Evolutionary conservation across 2,113 vertebrate genomes (phyloP).

Genomic region (Dipodomys stephensi): DNA sequence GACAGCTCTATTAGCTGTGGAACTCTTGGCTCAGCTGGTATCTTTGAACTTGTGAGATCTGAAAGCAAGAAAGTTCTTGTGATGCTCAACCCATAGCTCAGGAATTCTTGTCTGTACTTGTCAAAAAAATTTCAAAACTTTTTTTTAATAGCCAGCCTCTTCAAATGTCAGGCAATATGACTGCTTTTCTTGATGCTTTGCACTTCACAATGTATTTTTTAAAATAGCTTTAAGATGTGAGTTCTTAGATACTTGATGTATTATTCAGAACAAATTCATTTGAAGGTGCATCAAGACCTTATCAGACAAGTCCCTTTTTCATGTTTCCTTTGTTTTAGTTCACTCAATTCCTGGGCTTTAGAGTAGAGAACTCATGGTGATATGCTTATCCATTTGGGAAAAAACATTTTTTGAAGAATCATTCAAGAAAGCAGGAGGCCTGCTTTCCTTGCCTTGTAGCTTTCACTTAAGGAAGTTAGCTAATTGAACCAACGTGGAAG

Average conservation of each 20-base stretch:
- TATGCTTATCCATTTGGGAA: conserved; percentile 10
- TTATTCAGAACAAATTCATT: conserved; percentile 72
- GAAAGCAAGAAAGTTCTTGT: conserved; percentile 55
- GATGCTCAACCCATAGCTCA: conserved; percentile 10
- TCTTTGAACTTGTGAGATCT: conserved; percentile 71
- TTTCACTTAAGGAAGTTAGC: conserved; percentile 7
- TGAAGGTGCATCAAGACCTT: conserved; percentile 64
- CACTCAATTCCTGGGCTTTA: background rate
- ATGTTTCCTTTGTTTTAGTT: conserved; percentile 65
- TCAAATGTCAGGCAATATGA: conserved; percentile 26
- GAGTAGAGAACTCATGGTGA: conserved; percentile 38
- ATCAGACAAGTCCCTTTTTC: conserved; percentile 32
- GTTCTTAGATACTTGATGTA: conserved; percentile 71
- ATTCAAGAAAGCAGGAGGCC: background rate
- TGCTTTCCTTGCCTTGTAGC: background rate
- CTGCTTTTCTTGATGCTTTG: conserved; percentile 49
- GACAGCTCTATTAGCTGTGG: background rate
- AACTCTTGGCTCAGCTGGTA: background rate
- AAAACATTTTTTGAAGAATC: conserved; percentile 41
- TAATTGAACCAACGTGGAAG: background rate
- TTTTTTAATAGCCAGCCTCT: conserved; percentile 40
- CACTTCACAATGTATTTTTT: conserved; percentile 56
- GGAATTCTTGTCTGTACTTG: conserved; percentile 32
- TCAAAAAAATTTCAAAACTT: background rate
- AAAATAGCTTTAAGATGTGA: conserved; percentile 64